Evolutionary conservation across 1,140 invertebrate species (phyloP), one percentile per base, ranked within the genome.

Genomic region (Magallana ariakensis): DNA sequence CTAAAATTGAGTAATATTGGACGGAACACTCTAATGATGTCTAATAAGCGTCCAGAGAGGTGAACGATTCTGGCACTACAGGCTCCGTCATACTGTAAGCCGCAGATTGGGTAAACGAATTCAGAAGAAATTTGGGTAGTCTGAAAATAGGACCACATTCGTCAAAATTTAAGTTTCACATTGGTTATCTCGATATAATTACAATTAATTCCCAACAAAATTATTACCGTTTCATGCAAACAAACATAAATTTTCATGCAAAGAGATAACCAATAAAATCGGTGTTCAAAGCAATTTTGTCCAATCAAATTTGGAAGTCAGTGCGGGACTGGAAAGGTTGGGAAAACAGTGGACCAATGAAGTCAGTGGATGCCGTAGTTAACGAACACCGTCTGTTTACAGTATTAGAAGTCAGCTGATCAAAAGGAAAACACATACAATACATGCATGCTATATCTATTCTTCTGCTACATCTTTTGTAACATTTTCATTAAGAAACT

Each of bases 61-160:
- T 75, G 22, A 19, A 75, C 22, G 6, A 26, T 60, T 75, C 66
- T 33, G 22, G 66, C 66, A 75, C 22, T 75, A 75, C 22, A 75
- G 66, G 66, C 22, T 75, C 66, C 66, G 66, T 75, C 66, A 75
- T 75, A 75, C 66, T 75, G 66, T 75, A 75, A 75, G 66, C 66
- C 66, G 66, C 19, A 75, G 66, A 75, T 75, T 19, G 66, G 66
- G n/a, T 13, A 10, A 82, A 82, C 80, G 54, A 55, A 26, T 82
- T 82, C 80, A 82, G 80, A 82, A 82, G 80, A 82, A 82, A 56
- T 82, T 82, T 82, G 80, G 80, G 80, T 82, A 82, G 80, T 82
- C 80, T 82, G 80, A 82, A 82, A 82, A 82, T 82, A 82, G 46
- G 66, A 75, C 66, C 66, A 75, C 11, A 75, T 33, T 26, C 13